Conservation (phyloP, 1,140 invertebrate genomes). For the Patella vulgata region DNA sequence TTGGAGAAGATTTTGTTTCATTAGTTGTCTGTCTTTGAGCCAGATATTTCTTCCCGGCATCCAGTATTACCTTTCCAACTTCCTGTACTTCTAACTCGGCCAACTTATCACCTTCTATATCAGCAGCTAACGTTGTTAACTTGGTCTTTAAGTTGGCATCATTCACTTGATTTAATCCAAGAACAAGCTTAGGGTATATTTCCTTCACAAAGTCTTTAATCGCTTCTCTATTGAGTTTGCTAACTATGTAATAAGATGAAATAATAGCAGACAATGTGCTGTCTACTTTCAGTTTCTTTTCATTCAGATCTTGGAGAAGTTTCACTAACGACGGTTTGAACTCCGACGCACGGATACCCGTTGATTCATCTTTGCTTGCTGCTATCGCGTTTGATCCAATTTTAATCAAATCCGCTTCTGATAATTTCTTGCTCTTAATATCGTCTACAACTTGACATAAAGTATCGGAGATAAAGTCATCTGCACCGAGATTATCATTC, state of each 20-base stretch:
- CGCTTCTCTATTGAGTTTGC: neutral
- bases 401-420: constrained; percentile 14
- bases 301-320: constrained; percentile 11
- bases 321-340: constrained; percentile 2
- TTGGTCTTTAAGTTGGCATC: no score
- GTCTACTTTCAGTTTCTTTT: neutral
- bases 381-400: constrained; percentile 13
- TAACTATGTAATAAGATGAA: neutral
- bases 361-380: neutral
- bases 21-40: neutral
- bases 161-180: constrained; percentile 2
- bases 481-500: constrained; percentile 13
- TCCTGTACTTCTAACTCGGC: neutral
- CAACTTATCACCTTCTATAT: constrained; percentile 1
- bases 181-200: neutral
- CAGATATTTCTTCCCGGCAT: constrained; percentile 13
- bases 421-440: constrained; percentile 14
- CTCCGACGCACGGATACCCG: neutral
- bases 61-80: constrained; percentile 12
- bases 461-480: constrained; percentile 19
- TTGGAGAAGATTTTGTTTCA: constrained; percentile 2
- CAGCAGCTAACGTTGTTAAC: no score
- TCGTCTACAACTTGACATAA: constrained; percentile 16
- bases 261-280: neutral
- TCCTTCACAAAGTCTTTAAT: constrained; percentile 2